Percentiles rank a stretch among this genome's conserved stretches.
These are phyloP conservation scores for Aleiodes testaceus DNA, from an alignment of 2,888 invertebrate genomes.

Conservation along the genomic window DNA sequence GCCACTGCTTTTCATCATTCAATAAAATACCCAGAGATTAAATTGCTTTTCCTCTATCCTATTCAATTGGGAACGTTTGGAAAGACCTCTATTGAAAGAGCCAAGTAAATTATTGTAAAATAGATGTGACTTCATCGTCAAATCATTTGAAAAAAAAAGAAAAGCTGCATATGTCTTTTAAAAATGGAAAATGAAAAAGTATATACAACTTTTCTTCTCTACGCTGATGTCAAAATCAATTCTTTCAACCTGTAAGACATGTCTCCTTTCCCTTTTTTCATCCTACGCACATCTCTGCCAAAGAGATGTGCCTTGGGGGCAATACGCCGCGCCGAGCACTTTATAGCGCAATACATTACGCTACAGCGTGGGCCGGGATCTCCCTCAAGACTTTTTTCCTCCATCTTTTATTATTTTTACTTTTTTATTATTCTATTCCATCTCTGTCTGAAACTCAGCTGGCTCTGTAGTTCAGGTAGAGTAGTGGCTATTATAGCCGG, in stretches of 20 bases:
- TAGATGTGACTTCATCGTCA: neutral
- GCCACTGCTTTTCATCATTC: no score
- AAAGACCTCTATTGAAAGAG: neutral
- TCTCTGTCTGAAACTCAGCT: constrained; percentile 54
- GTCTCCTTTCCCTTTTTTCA: constrained; percentile 63
- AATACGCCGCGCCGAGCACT: constrained; percentile 56
- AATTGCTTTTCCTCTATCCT: no score
- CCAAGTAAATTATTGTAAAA: neutral
- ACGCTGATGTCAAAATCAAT: constrained; percentile 30
- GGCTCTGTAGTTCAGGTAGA: constrained; percentile 62
- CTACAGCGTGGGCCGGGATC: constrained; percentile 52
- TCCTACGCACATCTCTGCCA: constrained; percentile 61
- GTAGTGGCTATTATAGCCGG: constrained; percentile 43
- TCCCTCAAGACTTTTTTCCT: neutral
- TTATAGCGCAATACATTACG: constrained; percentile 64
- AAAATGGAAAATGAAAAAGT: constrained; percentile 1
- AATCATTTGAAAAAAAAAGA: no score
- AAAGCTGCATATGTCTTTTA: neutral
- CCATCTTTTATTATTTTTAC: neutral
- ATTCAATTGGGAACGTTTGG: neutral
- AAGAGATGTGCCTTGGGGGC: constrained; percentile 29
- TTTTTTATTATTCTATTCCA: constrained; percentile 49
- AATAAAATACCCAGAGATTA: no score
- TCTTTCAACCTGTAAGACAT: constrained; percentile 39
- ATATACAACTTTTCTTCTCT: constrained; percentile 19